These are phyloP conservation scores for Mohoua ochrocephala DNA, from an alignment of 2,113 vertebrate genomes.

Conservation along the genomic window DNA sequence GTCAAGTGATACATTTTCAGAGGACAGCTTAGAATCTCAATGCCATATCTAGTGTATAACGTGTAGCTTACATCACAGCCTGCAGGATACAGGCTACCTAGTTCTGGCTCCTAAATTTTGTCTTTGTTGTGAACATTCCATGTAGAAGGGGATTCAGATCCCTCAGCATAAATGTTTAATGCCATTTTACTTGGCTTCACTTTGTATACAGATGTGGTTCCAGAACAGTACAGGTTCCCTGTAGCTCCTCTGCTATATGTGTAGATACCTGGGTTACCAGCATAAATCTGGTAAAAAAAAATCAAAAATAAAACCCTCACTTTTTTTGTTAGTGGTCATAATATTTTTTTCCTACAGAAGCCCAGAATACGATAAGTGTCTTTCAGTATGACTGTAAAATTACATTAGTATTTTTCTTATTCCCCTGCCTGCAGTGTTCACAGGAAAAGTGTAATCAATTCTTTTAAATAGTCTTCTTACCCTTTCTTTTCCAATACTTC, in stretches of 20 bases:
- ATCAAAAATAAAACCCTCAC: fast-evolving
- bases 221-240: not conserved
- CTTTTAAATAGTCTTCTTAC: not conserved
- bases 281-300: not conserved
- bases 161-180: not conserved
- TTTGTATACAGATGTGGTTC: not conserved
- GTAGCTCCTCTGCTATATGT: not conserved
- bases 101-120: not conserved
- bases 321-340: not conserved
- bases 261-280: not conserved
- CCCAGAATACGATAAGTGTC: not conserved
- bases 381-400: not conserved
- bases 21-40: not conserved
- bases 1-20: not conserved
- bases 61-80: not conserved
- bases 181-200: not conserved
- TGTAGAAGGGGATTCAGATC: not conserved
- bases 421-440: not conserved
- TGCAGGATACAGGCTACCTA: not conserved
- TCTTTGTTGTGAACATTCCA: not conserved
- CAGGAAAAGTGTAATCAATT: not conserved
- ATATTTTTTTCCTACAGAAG: not conserved
- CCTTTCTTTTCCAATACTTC: not conserved
- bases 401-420: not conserved
- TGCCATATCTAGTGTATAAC: not conserved